Percentiles rank a stretch among this genome's conserved stretches.
These are phyloP conservation scores for Tineola bisselliella DNA, from an alignment of 2,888 invertebrate genomes.

Conservation along the genomic window DNA sequence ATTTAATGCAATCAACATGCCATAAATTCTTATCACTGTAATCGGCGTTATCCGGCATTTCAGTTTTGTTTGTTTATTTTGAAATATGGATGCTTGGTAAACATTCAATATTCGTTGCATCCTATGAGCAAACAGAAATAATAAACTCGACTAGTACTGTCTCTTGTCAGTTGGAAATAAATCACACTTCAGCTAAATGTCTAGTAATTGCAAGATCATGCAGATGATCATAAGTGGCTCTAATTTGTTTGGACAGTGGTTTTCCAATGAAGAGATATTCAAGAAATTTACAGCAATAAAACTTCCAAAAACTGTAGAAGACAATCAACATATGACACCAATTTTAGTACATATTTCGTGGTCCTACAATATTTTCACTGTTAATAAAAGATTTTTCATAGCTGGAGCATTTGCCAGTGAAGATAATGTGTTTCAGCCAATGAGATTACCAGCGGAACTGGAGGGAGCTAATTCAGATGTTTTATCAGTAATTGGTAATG, in stretches of 20 bases:
- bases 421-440: constrained; percentile 27
- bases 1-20: too few species aligned
- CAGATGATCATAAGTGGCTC: constrained; percentile 38
- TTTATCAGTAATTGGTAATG: constrained; percentile 38
- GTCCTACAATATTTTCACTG: constrained; percentile 48
- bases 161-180: too few species aligned
- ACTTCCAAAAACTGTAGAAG: background rate
- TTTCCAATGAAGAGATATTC: constrained; percentile 25
- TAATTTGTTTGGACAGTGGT: constrained; percentile 58
- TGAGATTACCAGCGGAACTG: constrained; percentile 32
- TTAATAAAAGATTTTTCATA: constrained; percentile 30
- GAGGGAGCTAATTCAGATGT: constrained; percentile 18
- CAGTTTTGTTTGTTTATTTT: too few species aligned
- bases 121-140: too few species aligned
- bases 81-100: too few species aligned
- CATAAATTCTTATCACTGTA: too few species aligned
- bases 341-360: constrained; percentile 37
- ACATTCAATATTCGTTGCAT: too few species aligned
- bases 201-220: background rate
- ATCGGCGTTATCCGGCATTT: too few species aligned
- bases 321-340: constrained; percentile 16
- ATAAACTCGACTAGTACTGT: too few species aligned
- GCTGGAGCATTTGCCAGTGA: constrained; percentile 38
- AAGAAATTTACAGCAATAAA: constrained; percentile 28
- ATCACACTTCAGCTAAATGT: constrained; percentile 17